phyloP scores from a whole-genome alignment of 2,888 invertebrate species.

The Leucoma salicis region DNA sequence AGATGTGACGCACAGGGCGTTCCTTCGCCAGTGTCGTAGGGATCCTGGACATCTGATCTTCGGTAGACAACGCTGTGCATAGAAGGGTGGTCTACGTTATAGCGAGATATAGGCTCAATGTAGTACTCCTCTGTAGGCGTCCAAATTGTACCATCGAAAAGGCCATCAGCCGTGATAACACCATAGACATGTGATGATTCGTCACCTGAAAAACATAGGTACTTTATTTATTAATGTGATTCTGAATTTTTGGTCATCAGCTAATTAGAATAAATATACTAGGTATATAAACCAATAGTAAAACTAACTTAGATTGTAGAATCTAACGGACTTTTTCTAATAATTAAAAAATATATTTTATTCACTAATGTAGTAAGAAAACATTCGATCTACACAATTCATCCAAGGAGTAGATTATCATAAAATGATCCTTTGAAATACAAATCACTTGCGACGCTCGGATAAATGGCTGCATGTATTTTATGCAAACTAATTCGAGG shows the following conservation, averaged over 20 bases:
- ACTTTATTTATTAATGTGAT: too few species aligned
- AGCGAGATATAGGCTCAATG: constrained; percentile 90
- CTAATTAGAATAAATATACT: too few species aligned
- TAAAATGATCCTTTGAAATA: constrained; percentile 51
- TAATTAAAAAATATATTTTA: too few species aligned
- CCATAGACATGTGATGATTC: constrained; percentile 92
- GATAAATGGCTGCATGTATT: constrained; percentile 70
- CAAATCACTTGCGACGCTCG: constrained; percentile 51
- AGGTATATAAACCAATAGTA: too few species aligned
- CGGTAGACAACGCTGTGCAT: constrained; percentile 94
- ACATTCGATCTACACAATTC: constrained; percentile 21
- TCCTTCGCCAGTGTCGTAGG: constrained; percentile 53
- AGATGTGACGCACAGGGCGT: constrained; percentile 84
- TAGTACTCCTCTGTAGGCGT: constrained; percentile 91
- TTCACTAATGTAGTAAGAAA: too few species aligned
- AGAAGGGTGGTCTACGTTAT: constrained; percentile 77
- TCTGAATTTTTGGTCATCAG: too few species aligned
- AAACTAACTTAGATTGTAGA: too few species aligned
- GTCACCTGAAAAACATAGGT: constrained; percentile 87
- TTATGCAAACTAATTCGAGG: constrained; percentile 76
- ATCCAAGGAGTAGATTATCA: constrained; percentile 28
- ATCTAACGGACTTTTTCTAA: too few species aligned
- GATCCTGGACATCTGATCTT: constrained; percentile 87
- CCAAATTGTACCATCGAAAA: constrained; percentile 94
- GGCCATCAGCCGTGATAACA: constrained; percentile 91